A percentile compares a stretch with the other conserved stretches of the same genome.
phyloP scores from a whole-genome alignment of 2,113 vertebrate species.

The Tachuris rubrigastra region DNA sequence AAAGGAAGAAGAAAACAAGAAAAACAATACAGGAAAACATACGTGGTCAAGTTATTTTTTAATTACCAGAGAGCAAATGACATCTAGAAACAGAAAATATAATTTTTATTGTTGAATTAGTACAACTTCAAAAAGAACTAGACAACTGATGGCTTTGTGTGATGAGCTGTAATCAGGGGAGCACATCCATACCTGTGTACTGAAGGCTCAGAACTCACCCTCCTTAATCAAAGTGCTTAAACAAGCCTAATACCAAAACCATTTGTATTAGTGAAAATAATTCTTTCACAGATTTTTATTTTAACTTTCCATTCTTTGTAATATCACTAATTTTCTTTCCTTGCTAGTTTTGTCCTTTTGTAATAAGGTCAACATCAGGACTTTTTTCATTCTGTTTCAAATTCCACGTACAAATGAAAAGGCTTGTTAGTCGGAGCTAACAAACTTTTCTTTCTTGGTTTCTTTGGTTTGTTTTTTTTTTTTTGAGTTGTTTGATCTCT shows the following conservation, averaged over 20 bases:
- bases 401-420: not conserved
- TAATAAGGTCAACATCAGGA: not conserved
- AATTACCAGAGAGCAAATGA: not conserved
- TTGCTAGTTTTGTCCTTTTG: slow-evolving; percentile 8
- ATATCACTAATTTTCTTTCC: not conserved
- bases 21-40: not conserved
- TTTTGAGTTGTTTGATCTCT: slow-evolving; percentile 19
- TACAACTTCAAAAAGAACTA: not conserved
- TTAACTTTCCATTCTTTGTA: not conserved
- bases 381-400: slow-evolving; percentile 17
- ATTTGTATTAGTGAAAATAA: not conserved
- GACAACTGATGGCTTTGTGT: fast-evolving
- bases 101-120: not conserved
- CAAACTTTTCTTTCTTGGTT: not conserved
- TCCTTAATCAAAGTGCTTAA: not conserved
- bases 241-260: not conserved
- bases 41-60: not conserved
- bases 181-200: not conserved
- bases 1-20: no score
- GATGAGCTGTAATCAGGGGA: not conserved
- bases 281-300: not conserved
- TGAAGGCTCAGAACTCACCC: not conserved
- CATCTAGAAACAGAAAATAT: not conserved
- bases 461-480: not conserved
- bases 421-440: slow-evolving; percentile 12